Percentiles rank a stretch among this genome's conserved stretches.
Conservation (phyloP, 2,888 invertebrate genomes). For the Callimorpha dominula region DNA sequence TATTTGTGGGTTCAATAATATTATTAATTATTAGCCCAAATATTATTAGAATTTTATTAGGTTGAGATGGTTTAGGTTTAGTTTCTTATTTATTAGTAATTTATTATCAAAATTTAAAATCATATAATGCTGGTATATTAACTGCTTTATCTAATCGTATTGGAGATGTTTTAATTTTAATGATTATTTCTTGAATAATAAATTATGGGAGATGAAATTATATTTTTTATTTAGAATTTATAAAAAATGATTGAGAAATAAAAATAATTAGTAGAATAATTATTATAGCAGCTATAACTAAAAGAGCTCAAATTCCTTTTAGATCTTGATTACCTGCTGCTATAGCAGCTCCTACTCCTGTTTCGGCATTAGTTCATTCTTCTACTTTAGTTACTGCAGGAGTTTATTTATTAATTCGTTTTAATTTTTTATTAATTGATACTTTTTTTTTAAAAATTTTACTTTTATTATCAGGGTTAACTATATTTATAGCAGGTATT, state of each 20-base stretch:
- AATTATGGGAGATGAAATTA: slow-evolving; percentile 86
- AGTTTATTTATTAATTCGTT: slow-evolving; percentile 91
- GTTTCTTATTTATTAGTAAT: slow-evolving; percentile 91
- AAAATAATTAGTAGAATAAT: slow-evolving; percentile 75
- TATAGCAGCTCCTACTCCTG: slow-evolving; percentile 92
- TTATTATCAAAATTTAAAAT: slow-evolving; percentile 90
- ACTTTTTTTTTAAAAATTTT: slow-evolving; percentile 79
- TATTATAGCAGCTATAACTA: slow-evolving; percentile 89
- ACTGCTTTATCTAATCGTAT: slow-evolving; percentile 91
- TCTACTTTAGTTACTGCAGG: slow-evolving; percentile 93
- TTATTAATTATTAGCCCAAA: slow-evolving; percentile 90
- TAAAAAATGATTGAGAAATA: slow-evolving; percentile 76
- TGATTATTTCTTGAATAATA: slow-evolving; percentile 86
- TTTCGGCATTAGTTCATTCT: slow-evolving; percentile 92
- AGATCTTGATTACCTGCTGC: slow-evolving; percentile 91
- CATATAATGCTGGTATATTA: slow-evolving; percentile 90
- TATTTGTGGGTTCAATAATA: slow-evolving; percentile 90
- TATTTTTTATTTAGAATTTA: slow-evolving; percentile 84
- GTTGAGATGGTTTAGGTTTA: slow-evolving; percentile 91
- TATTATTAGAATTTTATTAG: slow-evolving; percentile 90
- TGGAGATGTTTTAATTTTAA: slow-evolving; percentile 90
- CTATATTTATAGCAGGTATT: slow-evolving; percentile 88
- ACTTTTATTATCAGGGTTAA: slow-evolving; percentile 85
- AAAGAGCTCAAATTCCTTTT: slow-evolving; percentile 94
- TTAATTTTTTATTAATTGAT: slow-evolving; percentile 83